Conservation (phyloP, 2,113 vertebrate genomes). For the Zapornia atra region DNA sequence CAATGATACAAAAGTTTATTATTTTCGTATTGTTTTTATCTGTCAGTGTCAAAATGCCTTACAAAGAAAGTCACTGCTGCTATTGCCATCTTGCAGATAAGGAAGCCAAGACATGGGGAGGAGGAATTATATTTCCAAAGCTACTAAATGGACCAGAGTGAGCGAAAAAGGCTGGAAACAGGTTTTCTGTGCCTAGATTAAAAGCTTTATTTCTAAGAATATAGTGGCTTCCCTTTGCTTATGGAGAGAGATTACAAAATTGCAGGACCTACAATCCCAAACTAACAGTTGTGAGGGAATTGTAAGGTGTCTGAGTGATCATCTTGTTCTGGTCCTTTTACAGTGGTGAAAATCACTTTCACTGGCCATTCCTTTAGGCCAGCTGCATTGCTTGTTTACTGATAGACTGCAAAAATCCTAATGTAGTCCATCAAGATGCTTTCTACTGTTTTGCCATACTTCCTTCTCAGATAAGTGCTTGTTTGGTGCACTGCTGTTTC, state of each 20-base stretch:
- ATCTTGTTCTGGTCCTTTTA: background rate
- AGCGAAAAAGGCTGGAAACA: background rate
- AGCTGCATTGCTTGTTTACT: background rate
- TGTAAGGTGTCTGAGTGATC: background rate
- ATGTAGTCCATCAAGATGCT: background rate
- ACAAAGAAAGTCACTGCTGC: background rate
- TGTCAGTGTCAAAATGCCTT: background rate
- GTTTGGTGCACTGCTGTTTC: background rate
- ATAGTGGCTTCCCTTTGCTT: background rate
- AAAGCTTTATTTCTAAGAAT: background rate
- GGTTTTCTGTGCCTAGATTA: background rate
- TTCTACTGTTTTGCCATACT: background rate
- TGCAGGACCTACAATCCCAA: background rate
- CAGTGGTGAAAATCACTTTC: background rate
- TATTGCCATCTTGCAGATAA: background rate
- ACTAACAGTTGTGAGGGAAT: background rate
- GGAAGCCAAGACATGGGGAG: background rate
- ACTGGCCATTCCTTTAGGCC: background rate
- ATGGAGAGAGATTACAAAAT: background rate
- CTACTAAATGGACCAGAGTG: fast-evolving
- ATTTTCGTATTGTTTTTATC: background rate
- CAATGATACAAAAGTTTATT: background rate
- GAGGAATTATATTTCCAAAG: background rate
- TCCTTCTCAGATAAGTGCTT: background rate
- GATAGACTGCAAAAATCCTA: background rate